Evolutionary conservation across 2,797 vertebrate species (phyloP).

Genomic region (Peromyscus aztecus): DNA sequence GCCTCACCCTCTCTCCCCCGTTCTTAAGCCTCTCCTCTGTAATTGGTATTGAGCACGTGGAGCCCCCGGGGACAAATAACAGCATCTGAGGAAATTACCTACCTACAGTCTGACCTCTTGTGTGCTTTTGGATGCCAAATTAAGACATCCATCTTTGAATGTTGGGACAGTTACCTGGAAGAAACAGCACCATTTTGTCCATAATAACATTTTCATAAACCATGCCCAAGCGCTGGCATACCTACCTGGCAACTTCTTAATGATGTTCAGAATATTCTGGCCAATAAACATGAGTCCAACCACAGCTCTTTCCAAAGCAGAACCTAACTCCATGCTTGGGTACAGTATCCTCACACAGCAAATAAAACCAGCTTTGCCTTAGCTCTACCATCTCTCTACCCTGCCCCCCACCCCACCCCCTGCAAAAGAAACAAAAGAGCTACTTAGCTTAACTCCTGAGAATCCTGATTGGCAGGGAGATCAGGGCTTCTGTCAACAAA

Average conservation of each 20-base stretch:
- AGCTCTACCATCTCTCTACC: slow-evolving; percentile 50
- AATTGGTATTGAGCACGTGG: slow-evolving; percentile 75
- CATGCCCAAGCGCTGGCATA: slow-evolving; percentile 45
- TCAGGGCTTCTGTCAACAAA: slow-evolving; percentile 73
- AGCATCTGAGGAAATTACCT: slow-evolving; percentile 78
- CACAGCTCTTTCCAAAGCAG: slow-evolving; percentile 41
- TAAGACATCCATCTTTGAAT: slow-evolving; percentile 69
- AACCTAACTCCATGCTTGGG: not conserved
- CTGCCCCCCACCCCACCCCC: too few species aligned
- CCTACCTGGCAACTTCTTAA: slow-evolving; percentile 58
- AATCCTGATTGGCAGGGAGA: slow-evolving; percentile 60
- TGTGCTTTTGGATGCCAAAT: slow-evolving; percentile 72
- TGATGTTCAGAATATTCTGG: slow-evolving; percentile 50
- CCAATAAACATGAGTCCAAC: not conserved
- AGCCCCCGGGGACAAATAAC: slow-evolving; percentile 71
- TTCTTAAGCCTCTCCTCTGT: slow-evolving; percentile 66
- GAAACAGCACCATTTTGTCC: slow-evolving; percentile 50
- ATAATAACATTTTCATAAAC: slow-evolving; percentile 60
- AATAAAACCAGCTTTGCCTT: slow-evolving; percentile 69
- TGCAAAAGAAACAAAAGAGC: not conserved
- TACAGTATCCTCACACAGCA: slow-evolving; percentile 53
- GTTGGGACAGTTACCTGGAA: slow-evolving; percentile 69
- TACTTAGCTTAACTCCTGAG: slow-evolving; percentile 67
- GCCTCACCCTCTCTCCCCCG: slow-evolving; percentile 1
- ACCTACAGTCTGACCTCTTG: slow-evolving; percentile 31